phyloP scores from a whole-genome alignment of 1,140 invertebrate genomes.

The Zaprionus gabonicus region DNA sequence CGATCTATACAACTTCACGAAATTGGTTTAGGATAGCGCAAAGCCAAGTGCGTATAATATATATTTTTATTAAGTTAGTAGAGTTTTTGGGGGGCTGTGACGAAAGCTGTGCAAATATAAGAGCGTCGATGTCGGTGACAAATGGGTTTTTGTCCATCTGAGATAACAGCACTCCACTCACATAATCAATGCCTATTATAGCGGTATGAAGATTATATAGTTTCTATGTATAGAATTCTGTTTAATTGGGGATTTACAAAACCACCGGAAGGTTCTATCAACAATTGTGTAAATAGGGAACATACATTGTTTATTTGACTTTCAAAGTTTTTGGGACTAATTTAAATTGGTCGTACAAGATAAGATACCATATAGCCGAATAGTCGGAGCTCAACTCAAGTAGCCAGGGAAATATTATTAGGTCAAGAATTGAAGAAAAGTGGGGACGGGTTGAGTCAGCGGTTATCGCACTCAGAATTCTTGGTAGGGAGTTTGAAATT shows the following conservation, averaged over 20 bases:
- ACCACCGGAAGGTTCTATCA: conserved; percentile 36
- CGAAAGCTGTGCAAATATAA: conserved; percentile 22
- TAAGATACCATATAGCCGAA: conserved; percentile 21
- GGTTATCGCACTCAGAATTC: not conserved
- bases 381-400: not conserved
- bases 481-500: not conserved
- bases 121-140: conserved; percentile 13
- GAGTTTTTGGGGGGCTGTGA: conserved; percentile 7
- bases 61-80: not conserved
- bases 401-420: conserved; percentile 6
- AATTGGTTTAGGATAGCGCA: conserved; percentile 12
- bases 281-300: conserved; percentile 24
- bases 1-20: not conserved
- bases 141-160: conserved; percentile 21
- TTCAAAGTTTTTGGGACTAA: conserved; percentile 2
- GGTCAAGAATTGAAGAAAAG: conserved; percentile 17
- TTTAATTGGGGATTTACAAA: conserved; percentile 37
- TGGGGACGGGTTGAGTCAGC: not conserved
- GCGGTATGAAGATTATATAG: conserved; percentile 13
- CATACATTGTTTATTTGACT: not conserved
- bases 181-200: conserved; percentile 1
- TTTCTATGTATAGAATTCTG: conserved; percentile 1
- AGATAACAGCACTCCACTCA: conserved; percentile 9
- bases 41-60: not conserved
- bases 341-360: conserved; percentile 23